phyloP scores from a whole-genome alignment of 2,113 vertebrate species.

The Mesitornis unicolor region DNA sequence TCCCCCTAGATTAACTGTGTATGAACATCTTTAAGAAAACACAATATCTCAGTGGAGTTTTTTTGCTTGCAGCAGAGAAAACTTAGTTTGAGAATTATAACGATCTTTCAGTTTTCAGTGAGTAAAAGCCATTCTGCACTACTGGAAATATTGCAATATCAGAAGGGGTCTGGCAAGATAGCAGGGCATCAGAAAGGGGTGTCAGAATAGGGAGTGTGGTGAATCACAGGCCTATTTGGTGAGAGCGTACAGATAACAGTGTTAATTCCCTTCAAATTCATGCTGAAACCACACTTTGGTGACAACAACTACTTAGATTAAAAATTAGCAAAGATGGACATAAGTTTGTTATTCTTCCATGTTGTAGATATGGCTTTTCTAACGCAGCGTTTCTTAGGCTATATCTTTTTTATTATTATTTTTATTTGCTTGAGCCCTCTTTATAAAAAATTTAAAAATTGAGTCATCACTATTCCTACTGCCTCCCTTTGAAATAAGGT shows the following conservation, averaged over 20 bases:
- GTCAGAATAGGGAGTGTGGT: background rate
- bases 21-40: background rate
- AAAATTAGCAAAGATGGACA: background rate
- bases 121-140: background rate
- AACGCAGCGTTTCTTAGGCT: background rate
- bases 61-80: background rate
- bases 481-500: background rate
- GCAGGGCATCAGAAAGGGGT: background rate
- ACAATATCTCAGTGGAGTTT: fast-evolving
- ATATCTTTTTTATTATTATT: background rate
- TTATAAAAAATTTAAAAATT: background rate
- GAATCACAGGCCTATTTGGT: background rate
- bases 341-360: background rate
- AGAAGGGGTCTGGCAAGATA: background rate
- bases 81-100: background rate
- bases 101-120: background rate
- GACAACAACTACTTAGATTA: background rate
- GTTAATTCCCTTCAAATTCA: background rate
- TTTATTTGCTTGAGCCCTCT: background rate
- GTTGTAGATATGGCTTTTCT: background rate
- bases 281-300: background rate
- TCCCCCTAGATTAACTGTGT: background rate
- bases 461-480: background rate
- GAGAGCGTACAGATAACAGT: background rate
- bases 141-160: fast-evolving